Percentiles rank a stretch among this genome's conserved stretches.
Conservation (phyloP, 1,140 invertebrate genomes). For the Diprion similis region DNA sequence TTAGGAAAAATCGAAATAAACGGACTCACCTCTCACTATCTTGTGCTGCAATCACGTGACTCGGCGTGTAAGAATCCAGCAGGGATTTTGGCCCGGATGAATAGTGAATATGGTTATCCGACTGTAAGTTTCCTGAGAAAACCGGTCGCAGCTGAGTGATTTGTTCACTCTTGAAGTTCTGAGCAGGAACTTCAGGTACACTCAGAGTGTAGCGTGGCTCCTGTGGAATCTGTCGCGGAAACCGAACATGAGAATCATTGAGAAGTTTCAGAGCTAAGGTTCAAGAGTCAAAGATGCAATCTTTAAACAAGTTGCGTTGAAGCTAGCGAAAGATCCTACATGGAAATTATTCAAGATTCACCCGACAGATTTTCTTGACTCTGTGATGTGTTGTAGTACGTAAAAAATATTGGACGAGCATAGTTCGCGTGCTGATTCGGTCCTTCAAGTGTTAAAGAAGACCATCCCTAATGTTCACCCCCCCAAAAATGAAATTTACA, state of each 20-base stretch:
- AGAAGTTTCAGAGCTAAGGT: neutral
- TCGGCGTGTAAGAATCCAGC: constrained; percentile 54
- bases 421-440: too few species aligned
- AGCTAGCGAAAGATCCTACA: too few species aligned
- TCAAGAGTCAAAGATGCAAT: too few species aligned
- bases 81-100: constrained; percentile 45
- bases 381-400: neutral
- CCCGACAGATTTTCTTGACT: too few species aligned
- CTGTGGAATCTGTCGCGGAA: constrained; percentile 35
- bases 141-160: constrained; percentile 37
- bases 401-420: too few species aligned
- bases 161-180: constrained; percentile 41
- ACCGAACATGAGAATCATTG: neutral
- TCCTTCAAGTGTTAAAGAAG: too few species aligned
- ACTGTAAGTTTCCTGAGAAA: constrained; percentile 14
- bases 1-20: neutral
- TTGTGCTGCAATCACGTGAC: constrained; percentile 53
- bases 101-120: constrained; percentile 32
- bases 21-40: constrained; percentile 47
- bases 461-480: too few species aligned
- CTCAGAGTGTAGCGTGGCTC: constrained; percentile 31
- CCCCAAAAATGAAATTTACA: too few species aligned
- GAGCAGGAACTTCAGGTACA: constrained; percentile 41
- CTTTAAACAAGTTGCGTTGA: too few species aligned
- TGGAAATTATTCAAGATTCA: too few species aligned